Evolutionary conservation across 2,888 invertebrate species (phyloP).

Genomic region (Brachylomia viminalis): DNA sequence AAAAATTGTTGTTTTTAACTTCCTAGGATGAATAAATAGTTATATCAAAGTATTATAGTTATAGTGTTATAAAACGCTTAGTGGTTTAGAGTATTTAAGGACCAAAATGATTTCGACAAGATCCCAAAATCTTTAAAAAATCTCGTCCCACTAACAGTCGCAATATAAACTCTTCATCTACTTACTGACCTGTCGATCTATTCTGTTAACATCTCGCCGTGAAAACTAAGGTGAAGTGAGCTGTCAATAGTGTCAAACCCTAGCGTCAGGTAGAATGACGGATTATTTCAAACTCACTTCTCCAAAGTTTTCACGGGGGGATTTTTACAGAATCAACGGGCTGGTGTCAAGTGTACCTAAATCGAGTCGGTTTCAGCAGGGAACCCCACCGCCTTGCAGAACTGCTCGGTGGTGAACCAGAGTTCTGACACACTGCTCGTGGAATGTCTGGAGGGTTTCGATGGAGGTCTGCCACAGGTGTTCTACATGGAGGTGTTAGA

Average conservation of each 20-base stretch:
- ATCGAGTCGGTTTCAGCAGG: slow-evolving; percentile 88
- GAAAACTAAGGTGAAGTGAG: too few relatives aligned
- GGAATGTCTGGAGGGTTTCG: slow-evolving; percentile 95
- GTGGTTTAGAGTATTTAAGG: too few relatives aligned
- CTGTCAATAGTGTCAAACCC: too few relatives aligned
- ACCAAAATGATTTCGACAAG: background rate
- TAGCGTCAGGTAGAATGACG: too few relatives aligned
- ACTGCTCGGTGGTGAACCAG: slow-evolving; percentile 96
- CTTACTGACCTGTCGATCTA: background rate
- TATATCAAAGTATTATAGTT: too few relatives aligned
- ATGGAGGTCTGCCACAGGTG: slow-evolving; percentile 95
- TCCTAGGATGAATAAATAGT: background rate
- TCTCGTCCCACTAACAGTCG: background rate
- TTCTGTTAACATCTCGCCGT: too few relatives aligned
- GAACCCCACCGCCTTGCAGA: slow-evolving; percentile 95
- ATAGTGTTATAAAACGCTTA: too few relatives aligned
- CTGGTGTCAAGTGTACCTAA: slow-evolving; percentile 28
- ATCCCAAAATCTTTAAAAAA: background rate
- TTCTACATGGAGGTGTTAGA: slow-evolving; percentile 95
- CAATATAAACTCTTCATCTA: background rate
- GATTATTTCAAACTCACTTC: too few relatives aligned
- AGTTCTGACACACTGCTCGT: slow-evolving; percentile 92
- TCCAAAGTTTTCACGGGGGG: too few relatives aligned
- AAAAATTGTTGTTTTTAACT: background rate
- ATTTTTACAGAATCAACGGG: too few relatives aligned